A percentile compares a stretch with the other conserved stretches of the same genome.
These are phyloP conservation scores for Tanytarsus gracilentus DNA, from an alignment of 2,888 invertebrate genomes.

Conservation along the genomic window DNA sequence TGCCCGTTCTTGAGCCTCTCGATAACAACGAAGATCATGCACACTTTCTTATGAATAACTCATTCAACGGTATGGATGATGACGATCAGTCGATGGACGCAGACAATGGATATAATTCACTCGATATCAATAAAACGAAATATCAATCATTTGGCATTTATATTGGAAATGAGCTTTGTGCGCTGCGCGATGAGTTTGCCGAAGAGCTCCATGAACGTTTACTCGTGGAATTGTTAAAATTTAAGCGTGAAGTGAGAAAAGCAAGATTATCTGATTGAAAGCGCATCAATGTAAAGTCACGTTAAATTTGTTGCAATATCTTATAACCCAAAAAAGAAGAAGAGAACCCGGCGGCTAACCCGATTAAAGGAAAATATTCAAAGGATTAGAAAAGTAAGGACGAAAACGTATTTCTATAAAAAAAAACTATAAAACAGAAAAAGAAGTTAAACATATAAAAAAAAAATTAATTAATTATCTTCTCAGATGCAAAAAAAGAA, in stretches of 20 bases:
- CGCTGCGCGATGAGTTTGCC: constrained; percentile 9
- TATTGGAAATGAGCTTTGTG: constrained; percentile 23
- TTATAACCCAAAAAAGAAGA: background rate
- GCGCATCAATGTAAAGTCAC: constrained; percentile 21
- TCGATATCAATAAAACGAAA: constrained; percentile 27
- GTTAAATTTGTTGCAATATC: background rate
- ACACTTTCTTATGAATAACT: constrained; percentile 27
- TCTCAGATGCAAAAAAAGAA: no score
- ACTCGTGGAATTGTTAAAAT: constrained; percentile 20
- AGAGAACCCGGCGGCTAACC: background rate
- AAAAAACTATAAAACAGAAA: background rate
- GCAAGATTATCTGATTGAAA: no score
- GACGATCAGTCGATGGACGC: constrained; percentile 19
- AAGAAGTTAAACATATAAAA: no score
- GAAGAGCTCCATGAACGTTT: constrained; percentile 26
- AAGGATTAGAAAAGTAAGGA: background rate
- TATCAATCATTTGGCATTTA: constrained; percentile 27
- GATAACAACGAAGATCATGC: constrained; percentile 17
- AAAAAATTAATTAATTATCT: no score
- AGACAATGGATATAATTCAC: constrained; percentile 16
- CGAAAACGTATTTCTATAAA: constrained; percentile 6
- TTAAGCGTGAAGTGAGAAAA: constrained; percentile 22
- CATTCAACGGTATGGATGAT: constrained; percentile 25
- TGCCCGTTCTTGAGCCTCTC: constrained; percentile 25
- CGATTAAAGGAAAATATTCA: background rate